These are phyloP conservation scores for Epistrophe eligans DNA, from an alignment of 2,888 invertebrate genomes.

Conservation along the genomic window DNA sequence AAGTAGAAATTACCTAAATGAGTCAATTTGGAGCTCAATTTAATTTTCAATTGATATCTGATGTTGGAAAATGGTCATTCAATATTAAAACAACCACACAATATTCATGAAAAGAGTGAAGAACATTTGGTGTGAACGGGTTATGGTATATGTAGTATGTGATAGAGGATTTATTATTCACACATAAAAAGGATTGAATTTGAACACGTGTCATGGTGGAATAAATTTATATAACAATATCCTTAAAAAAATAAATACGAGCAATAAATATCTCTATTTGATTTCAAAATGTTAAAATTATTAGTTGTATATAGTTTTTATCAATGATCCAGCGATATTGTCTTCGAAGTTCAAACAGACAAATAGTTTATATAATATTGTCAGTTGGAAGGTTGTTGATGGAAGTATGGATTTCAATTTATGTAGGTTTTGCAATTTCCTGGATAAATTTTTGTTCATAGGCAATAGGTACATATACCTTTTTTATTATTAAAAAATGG, in stretches of 20 bases:
- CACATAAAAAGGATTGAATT: slow-evolving; percentile 6
- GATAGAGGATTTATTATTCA: not conserved
- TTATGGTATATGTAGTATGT: no score
- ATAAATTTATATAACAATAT: not conserved
- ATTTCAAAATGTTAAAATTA: not conserved
- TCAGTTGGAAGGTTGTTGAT: not conserved
- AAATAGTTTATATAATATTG: not conserved
- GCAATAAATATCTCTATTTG: not conserved
- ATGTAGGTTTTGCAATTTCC: no score
- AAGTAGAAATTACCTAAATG: slow-evolving; percentile 54
- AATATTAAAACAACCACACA: slow-evolving; percentile 23
- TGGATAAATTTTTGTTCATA: no score
- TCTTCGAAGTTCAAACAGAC: not conserved
- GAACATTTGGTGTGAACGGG: not conserved
- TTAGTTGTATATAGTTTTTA: no score
- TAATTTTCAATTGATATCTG: not conserved
- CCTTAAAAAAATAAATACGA: not conserved
- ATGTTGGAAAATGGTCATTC: slow-evolving; percentile 7
- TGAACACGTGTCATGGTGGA: slow-evolving; percentile 3
- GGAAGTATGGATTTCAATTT: not conserved
- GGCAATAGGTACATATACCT: no score
- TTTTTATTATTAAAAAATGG: not conserved
- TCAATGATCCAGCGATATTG: no score
- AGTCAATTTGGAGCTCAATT: slow-evolving; percentile 56
- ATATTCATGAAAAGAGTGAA: not conserved